phyloP scores from a whole-genome alignment of 2,113 vertebrate genomes.

The Seriola dumerili region DNA sequence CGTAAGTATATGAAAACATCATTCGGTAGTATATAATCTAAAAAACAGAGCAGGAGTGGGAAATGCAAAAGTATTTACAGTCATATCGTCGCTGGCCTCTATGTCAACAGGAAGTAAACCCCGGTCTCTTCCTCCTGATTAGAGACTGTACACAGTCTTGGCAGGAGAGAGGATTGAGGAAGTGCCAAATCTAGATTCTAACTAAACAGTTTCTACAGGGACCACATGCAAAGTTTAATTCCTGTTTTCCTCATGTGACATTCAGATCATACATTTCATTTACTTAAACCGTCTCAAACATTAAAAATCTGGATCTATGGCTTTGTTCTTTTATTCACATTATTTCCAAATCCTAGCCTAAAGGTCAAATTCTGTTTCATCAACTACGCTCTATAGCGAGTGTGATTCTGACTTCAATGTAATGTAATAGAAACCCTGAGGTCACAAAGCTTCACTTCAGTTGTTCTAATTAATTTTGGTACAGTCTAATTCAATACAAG shows the following conservation, averaged over 20 bases:
- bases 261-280: conserved; percentile 31
- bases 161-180: conserved; percentile 63
- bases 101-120: conserved; percentile 72
- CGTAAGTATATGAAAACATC: conserved; percentile 9
- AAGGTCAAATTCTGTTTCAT: background rate
- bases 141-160: conserved; percentile 57
- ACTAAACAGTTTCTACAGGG: conserved; percentile 32
- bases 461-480: background rate
- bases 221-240: conserved; percentile 55
- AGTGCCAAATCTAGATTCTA: conserved; percentile 63
- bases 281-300: background rate
- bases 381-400: background rate
- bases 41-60: conserved; percentile 19
- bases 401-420: background rate
- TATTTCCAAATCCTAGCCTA: background rate
- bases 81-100: conserved; percentile 24
- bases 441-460: background rate
- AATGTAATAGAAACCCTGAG: background rate
- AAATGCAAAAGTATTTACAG: conserved; percentile 39
- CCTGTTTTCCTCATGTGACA: conserved; percentile 64
- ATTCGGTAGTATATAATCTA: conserved; percentile 11
- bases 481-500: background rate
- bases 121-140: conserved; percentile 73
- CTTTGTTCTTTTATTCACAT: background rate
- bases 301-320: background rate